A percentile compares a stretch with the other conserved stretches of the same genome.
phyloP scores from a whole-genome alignment of 1,140 invertebrate species.

The Leptinotarsa texana region DNA sequence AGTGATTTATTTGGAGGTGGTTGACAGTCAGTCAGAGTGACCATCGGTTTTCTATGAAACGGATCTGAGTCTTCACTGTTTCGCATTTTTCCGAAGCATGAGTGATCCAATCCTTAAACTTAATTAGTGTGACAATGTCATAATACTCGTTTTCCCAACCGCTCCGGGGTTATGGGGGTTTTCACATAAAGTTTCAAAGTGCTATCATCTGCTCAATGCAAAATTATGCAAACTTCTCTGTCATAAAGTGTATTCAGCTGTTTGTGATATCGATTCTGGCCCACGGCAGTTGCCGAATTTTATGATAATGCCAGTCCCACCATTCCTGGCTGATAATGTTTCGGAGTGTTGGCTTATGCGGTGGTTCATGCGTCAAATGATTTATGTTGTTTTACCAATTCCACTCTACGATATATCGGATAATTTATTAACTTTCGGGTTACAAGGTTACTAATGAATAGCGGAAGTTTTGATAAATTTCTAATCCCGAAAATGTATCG shows the following conservation, averaged over 20 bases:
- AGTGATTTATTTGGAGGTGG: no score
- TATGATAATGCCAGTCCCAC: background rate
- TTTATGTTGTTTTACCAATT: conserved; percentile 1
- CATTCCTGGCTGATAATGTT: background rate
- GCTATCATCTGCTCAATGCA: background rate
- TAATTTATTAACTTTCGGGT: background rate
- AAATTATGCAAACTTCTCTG: conserved; percentile 6
- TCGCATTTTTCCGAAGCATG: no score
- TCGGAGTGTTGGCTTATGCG: background rate
- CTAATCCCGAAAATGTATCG: no score
- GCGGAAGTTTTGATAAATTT: no score
- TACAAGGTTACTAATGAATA: no score
- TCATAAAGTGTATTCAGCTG: background rate
- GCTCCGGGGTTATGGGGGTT: background rate
- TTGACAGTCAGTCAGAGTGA: no score
- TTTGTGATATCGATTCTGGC: background rate
- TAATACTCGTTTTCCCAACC: background rate
- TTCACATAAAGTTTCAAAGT: background rate
- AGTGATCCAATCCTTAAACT: no score
- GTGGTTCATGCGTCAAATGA: background rate
- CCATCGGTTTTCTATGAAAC: no score
- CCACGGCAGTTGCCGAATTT: conserved; percentile 3
- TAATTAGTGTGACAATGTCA: no score
- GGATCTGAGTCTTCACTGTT: no score
- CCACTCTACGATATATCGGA: background rate